phyloP scores from a whole-genome alignment of 2,113 vertebrate species.

The Sitta europaea region DNA sequence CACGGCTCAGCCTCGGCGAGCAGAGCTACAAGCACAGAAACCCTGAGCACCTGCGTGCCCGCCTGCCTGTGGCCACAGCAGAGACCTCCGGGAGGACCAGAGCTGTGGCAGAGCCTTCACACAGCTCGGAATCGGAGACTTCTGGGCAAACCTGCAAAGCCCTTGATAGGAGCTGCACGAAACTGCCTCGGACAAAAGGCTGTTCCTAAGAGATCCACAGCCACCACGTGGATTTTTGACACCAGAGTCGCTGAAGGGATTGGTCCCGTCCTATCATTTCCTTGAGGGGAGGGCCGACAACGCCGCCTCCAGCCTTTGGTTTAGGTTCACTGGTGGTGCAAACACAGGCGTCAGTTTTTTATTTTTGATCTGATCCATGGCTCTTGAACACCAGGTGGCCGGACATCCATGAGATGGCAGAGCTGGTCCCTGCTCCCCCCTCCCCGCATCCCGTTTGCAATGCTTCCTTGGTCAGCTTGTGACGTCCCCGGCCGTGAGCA shows the following conservation, averaged over 20 bases:
- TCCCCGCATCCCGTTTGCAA: rapidly evolving
- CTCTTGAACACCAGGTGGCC: rapidly evolving
- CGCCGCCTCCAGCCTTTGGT: background rate
- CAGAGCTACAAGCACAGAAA: background rate
- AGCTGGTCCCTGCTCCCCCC: rapidly evolving
- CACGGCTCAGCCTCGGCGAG: rapidly evolving
- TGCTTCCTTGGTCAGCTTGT: rapidly evolving
- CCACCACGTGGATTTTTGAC: rapidly evolving
- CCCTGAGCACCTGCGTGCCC: background rate
- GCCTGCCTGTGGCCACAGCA: background rate
- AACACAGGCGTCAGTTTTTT: rapidly evolving
- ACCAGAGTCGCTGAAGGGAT: rapidly evolving
- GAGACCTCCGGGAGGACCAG: background rate
- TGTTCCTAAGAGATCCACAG: background rate
- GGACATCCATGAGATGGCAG: rapidly evolving
- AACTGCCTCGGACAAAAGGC: background rate
- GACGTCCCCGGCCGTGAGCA: rapidly evolving
- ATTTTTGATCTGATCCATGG: rapidly evolving
- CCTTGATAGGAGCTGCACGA: rapidly evolving
- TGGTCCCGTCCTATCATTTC: background rate
- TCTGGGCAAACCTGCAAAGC: background rate
- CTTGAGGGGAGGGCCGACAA: rapidly evolving
- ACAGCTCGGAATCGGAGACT: background rate
- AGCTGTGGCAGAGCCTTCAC: background rate
- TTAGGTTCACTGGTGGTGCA: background rate